Conservation (phyloP, 2,888 invertebrate genomes). For the Amblyjoppa fuscipennis region DNA sequence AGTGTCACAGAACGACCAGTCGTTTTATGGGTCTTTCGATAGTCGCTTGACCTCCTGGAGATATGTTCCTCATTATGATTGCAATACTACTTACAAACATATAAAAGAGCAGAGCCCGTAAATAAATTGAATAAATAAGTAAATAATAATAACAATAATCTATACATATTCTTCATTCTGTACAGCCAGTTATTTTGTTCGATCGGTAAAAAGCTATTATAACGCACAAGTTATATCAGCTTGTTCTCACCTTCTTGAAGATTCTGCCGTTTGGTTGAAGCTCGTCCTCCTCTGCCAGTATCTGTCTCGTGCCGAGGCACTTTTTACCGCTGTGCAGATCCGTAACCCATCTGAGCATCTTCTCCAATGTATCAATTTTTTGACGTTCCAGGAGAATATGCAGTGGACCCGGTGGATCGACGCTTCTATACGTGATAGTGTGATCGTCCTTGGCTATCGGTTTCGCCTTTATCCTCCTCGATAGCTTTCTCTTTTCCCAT, state of each 20-base stretch:
- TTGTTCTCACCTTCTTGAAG: constrained; percentile 93
- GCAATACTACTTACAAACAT: too few species aligned
- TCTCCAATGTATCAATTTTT: constrained; percentile 93
- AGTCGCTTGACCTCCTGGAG: too few species aligned
- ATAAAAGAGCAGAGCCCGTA: too few species aligned
- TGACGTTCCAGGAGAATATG: constrained; percentile 91
- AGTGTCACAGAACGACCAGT: too few species aligned
- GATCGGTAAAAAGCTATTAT: too few species aligned
- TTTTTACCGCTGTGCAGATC: constrained; percentile 90
- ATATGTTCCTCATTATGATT: too few species aligned
- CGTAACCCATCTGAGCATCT: constrained; percentile 93
- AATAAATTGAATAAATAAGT: too few species aligned
- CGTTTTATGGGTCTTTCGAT: too few species aligned
- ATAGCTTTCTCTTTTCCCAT: constrained; percentile 93
- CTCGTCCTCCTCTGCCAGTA: constrained; percentile 97
- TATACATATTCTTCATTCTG: too few species aligned
- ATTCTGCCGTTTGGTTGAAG: constrained; percentile 96
- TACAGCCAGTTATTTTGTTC: not conserved
- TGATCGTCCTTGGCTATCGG: constrained; percentile 88
- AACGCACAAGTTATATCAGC: too few species aligned
- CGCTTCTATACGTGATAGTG: constrained; percentile 91
- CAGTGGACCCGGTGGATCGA: constrained; percentile 89
- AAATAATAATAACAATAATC: too few species aligned
- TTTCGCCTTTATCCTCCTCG: constrained; percentile 92
- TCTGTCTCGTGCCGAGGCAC: constrained; percentile 95